These are phyloP conservation scores for Euleptes europaea DNA, from an alignment of 2,113 vertebrate genomes.

Conservation along the genomic window DNA sequence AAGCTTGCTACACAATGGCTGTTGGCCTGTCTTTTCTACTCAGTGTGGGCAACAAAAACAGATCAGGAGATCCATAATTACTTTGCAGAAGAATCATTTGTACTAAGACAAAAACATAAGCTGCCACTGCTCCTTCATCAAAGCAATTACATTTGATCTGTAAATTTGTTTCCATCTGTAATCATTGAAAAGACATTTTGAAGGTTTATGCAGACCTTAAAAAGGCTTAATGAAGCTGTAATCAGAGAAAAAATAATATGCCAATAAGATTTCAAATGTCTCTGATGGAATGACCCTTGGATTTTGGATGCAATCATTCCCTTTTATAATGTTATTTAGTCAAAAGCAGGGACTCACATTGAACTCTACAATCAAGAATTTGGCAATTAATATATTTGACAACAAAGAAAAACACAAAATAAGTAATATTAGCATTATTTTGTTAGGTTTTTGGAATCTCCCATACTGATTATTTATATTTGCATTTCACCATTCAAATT, in stretches of 20 bases:
- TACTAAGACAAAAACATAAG: constrained; percentile 14
- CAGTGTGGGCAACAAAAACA: background rate
- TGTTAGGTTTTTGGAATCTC: constrained; percentile 25
- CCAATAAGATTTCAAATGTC: background rate
- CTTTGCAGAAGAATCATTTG: background rate
- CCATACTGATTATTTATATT: background rate
- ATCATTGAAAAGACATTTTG: background rate
- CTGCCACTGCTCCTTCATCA: background rate
- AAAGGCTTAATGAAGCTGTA: background rate
- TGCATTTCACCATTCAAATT: constrained; percentile 11
- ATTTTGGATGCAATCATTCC: background rate
- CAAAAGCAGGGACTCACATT: constrained; percentile 39
- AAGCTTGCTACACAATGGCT: background rate
- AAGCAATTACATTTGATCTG: background rate
- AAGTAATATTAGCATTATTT: constrained; percentile 26
- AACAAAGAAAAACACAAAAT: constrained; percentile 46
- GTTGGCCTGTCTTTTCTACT: constrained; percentile 4
- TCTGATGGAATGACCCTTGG: background rate
- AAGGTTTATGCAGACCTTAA: background rate
- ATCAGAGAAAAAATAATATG: background rate
- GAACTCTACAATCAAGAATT: constrained; percentile 48
- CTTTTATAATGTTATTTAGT: constrained; percentile 43
- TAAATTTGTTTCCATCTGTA: background rate
- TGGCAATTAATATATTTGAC: constrained; percentile 33
- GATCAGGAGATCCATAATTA: constrained; percentile 11